Percentiles rank a stretch among this genome's conserved stretches.
These are phyloP conservation scores for Neostethus bicornis DNA, from an alignment of 2,797 vertebrate species.

Conservation along the genomic window DNA sequence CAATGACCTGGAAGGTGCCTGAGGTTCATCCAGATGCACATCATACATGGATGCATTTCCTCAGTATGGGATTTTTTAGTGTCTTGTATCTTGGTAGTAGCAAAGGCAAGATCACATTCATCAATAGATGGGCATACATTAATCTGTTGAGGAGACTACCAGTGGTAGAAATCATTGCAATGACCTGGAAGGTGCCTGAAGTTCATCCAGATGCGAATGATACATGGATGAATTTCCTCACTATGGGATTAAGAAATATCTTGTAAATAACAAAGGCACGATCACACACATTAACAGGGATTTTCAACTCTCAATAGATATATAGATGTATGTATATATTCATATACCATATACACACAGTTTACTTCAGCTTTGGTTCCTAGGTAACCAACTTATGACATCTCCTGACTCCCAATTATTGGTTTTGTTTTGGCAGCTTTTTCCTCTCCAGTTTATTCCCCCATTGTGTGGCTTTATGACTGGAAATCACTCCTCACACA, in stretches of 20 bases:
- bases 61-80: too few relatives aligned
- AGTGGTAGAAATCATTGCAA: conserved; percentile 45
- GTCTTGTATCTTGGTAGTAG: too few relatives aligned
- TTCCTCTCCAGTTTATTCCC: conserved; percentile 24
- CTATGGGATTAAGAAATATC: too few relatives aligned
- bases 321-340: too few relatives aligned
- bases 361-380: conserved; percentile 24
- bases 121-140: too few relatives aligned
- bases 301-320: too few relatives aligned
- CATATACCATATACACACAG: too few relatives aligned
- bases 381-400: conserved; percentile 37
- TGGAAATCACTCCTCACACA: conserved; percentile 8
- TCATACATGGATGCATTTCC: too few relatives aligned
- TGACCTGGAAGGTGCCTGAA: conserved; percentile 30
- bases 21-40: background rate
- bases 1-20: conserved; percentile 35
- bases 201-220: background rate
- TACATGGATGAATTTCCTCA: too few relatives aligned
- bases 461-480: conserved; percentile 23
- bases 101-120: too few relatives aligned
- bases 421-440: background rate
- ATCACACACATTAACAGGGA: too few relatives aligned
- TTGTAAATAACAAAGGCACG: too few relatives aligned
- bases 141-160: conserved; percentile 63
- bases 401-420: conserved; percentile 8